Conservation (phyloP, 2,797 vertebrate species). For the Cichlasoma orientale region DNA sequence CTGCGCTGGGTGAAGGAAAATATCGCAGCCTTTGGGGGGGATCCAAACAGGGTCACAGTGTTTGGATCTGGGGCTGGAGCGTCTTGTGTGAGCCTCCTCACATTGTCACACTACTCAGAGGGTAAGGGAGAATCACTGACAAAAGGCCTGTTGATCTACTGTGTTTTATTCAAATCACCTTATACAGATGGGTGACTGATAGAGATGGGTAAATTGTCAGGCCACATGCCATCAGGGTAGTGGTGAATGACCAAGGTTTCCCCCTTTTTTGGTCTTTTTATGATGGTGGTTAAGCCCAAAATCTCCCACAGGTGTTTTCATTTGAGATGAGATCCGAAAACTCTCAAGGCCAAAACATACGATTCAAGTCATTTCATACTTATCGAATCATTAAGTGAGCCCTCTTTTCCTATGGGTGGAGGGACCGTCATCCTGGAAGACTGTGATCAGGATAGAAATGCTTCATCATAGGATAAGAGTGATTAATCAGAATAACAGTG, state of each 20-base stretch:
- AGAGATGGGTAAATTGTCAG: not conserved
- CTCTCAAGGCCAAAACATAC: not conserved
- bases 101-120: conserved; percentile 96
- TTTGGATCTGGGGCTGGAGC: conserved; percentile 96
- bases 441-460: not conserved
- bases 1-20: conserved; percentile 98
- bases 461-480: not conserved
- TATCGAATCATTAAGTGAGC: not conserved
- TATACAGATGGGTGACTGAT: not conserved
- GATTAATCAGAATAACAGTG: not conserved
- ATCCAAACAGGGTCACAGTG: conserved; percentile 93
- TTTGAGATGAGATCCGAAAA: not conserved
- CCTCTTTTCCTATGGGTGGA: not conserved
- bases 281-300: not conserved
- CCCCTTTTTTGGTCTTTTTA: not conserved
- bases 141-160: not conserved
- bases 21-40: conserved; percentile 91
- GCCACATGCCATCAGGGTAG: not conserved
- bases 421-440: not conserved
- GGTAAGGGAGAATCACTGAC: conserved; percentile 75
- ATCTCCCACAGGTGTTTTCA: not conserved
- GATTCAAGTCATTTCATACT: not conserved
- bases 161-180: not conserved
- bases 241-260: not conserved
- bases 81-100: conserved; percentile 95